Conservation (phyloP, 2,797 vertebrate species). For the Eulemur mongoz region DNA sequence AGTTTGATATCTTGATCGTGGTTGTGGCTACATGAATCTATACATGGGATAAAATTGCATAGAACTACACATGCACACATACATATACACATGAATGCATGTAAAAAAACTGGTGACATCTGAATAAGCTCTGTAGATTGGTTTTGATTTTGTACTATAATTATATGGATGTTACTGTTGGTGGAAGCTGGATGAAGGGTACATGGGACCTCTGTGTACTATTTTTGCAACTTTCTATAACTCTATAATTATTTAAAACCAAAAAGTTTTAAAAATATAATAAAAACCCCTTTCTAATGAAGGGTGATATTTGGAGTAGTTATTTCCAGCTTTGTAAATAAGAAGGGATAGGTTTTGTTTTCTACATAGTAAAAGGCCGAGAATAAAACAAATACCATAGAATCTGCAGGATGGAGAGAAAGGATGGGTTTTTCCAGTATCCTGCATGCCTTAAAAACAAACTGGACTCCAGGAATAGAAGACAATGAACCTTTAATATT, state of each 20-base stretch:
- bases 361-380: neutral
- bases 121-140: neutral
- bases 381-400: neutral
- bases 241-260: neutral
- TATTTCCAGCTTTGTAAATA: neutral
- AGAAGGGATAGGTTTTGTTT: neutral
- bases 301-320: neutral
- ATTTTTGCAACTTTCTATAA: neutral
- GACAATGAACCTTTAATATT: neutral
- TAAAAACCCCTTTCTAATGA: neutral
- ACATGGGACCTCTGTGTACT: neutral
- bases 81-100: neutral
- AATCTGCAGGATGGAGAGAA: constrained; percentile 1
- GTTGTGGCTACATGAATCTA: neutral
- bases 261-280: neutral
- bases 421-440: neutral
- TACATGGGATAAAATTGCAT: neutral
- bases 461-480: neutral
- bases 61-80: neutral
- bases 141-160: neutral
- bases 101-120: neutral
- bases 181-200: neutral
- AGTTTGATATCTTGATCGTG: neutral
- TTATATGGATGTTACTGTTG: neutral
- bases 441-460: neutral